phyloP scores from a whole-genome alignment of 2,113 vertebrate genomes.

The Dicentrarchus labrax region DNA sequence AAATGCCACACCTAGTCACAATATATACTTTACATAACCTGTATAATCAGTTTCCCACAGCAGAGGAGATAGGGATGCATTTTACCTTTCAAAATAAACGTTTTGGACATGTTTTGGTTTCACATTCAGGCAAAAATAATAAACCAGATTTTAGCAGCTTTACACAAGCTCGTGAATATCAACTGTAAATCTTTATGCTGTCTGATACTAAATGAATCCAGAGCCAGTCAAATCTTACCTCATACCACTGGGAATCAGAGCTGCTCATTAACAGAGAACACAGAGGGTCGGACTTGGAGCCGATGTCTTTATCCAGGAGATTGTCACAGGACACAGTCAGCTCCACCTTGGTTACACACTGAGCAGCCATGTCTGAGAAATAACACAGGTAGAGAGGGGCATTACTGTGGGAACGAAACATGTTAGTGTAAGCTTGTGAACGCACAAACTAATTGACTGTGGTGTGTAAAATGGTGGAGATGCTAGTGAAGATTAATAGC shows the following conservation, averaged over 20 bases:
- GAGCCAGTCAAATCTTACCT: slow-evolving; percentile 40
- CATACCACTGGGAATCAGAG: slow-evolving; percentile 71
- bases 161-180: no score
- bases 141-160: not conserved
- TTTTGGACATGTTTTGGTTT: not conserved
- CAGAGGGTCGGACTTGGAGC: slow-evolving; percentile 92
- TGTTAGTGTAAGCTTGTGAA: not conserved
- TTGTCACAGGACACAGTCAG: slow-evolving; percentile 90
- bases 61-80: not conserved
- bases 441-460: not conserved
- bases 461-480: not conserved
- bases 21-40: no score
- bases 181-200: not conserved
- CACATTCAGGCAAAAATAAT: not conserved
- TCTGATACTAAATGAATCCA: not conserved
- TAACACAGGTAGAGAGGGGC: not conserved
- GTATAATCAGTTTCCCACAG: not conserved
- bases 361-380: slow-evolving; percentile 85
- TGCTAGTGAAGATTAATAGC: no score
- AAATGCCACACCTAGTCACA: not conserved
- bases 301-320: slow-evolving; percentile 91
- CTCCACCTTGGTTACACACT: slow-evolving; percentile 91
- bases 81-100: not conserved
- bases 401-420: not conserved
- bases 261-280: slow-evolving; percentile 86